phyloP scores from a whole-genome alignment of 2,797 vertebrate species.

The Acipenser oxyrinchus region DNA sequence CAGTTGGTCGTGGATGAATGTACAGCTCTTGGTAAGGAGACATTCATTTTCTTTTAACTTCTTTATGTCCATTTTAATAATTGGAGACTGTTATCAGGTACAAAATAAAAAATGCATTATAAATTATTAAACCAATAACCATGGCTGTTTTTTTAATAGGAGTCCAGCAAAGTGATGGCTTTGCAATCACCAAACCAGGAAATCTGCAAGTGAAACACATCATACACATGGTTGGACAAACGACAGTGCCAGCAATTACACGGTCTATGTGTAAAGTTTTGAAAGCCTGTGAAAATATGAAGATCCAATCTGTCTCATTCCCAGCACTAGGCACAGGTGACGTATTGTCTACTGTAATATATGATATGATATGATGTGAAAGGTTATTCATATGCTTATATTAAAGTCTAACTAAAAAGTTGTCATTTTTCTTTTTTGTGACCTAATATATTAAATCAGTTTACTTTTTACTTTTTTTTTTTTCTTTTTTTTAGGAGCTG shows the following conservation, averaged over 20 bases:
- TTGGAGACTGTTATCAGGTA: neutral
- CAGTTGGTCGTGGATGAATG: slow-evolving; percentile 38
- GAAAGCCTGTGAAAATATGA: slow-evolving; percentile 33
- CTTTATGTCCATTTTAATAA: neutral
- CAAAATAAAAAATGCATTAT: neutral
- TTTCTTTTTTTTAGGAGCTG: slow-evolving; percentile 31
- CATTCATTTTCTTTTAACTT: neutral
- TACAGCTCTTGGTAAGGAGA: slow-evolving; percentile 29
- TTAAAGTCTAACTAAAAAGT: too few relatives aligned
- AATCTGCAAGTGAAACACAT: slow-evolving; percentile 37
- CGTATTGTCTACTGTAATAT: neutral
- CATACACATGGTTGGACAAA: slow-evolving; percentile 44
- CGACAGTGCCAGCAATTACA: slow-evolving; percentile 26
- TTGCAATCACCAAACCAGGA: slow-evolving; percentile 38
- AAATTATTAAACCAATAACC: neutral
- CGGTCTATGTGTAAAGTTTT: slow-evolving; percentile 35
- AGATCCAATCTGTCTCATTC: slow-evolving; percentile 39
- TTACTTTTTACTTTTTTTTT: neutral
- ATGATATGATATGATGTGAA: neutral
- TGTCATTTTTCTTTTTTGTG: too few relatives aligned
- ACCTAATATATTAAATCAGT: too few relatives aligned
- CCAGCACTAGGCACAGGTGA: slow-evolving; percentile 46
- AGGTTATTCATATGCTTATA: too few relatives aligned
- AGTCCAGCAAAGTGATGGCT: slow-evolving; percentile 32
- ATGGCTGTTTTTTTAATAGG: slow-evolving; percentile 21